A percentile compares a stretch with the other conserved stretches of the same genome.
These are phyloP conservation scores for Xanthia icteritia DNA, from an alignment of 2,888 invertebrate species.

Conservation along the genomic window DNA sequence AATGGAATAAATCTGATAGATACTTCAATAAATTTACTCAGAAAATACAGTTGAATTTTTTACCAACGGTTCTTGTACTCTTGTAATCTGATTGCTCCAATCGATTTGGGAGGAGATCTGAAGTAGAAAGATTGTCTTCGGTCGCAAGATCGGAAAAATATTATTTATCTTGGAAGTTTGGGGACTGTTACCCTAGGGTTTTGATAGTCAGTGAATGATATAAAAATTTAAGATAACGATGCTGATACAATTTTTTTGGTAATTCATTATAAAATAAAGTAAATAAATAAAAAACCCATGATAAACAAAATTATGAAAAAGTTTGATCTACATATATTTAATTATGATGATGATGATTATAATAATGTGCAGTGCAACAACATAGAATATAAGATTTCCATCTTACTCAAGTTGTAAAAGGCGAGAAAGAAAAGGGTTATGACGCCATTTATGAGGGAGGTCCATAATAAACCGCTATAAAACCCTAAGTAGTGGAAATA, in stretches of 20 bases:
- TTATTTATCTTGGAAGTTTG: constrained; percentile 17
- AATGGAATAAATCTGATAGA: constrained; percentile 33
- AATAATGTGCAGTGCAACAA: neutral
- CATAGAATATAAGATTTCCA: constrained; percentile 14
- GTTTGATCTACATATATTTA: neutral
- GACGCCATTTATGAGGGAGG: constrained; percentile 28
- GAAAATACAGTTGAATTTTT: constrained; percentile 33
- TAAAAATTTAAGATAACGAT: neutral
- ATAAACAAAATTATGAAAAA: neutral
- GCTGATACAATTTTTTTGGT: neutral
- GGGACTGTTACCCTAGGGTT: neutral
- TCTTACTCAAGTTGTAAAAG: constrained; percentile 32
- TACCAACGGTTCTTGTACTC: constrained; percentile 32
- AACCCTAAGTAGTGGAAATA: constrained; percentile 39
- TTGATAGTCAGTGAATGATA: neutral
- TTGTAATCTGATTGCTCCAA: constrained; percentile 51
- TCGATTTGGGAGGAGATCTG: constrained; percentile 40
- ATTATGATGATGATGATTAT: too few species aligned
- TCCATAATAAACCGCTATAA: constrained; percentile 41
- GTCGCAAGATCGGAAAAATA: constrained; percentile 33
- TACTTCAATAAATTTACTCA: constrained; percentile 42
- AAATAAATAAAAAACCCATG: neutral
- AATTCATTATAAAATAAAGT: neutral
- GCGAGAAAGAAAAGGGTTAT: constrained; percentile 45
- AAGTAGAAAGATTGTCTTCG: constrained; percentile 43